Conservation (phyloP, 2,888 invertebrate genomes). For the Drosophila incognita region DNA sequence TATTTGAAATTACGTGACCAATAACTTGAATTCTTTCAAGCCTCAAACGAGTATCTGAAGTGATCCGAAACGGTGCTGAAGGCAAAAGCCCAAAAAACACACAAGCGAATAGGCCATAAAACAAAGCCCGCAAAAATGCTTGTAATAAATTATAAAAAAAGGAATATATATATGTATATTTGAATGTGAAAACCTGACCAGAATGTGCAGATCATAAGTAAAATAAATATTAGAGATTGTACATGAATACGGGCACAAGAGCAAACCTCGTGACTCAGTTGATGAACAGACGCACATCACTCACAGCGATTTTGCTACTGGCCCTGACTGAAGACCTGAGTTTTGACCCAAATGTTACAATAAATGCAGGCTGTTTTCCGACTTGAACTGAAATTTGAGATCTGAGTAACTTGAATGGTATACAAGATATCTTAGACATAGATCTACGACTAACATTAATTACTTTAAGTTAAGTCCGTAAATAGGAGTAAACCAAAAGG, state of each 20-base stretch:
- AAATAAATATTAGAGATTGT: conserved; percentile 43
- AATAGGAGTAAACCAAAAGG: not conserved
- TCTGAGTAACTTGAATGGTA: not conserved
- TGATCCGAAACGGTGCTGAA: conserved; percentile 5
- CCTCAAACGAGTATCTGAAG: conserved; percentile 29
- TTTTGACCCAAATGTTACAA: conserved; percentile 26
- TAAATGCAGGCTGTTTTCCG: not conserved
- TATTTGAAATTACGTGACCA: not conserved
- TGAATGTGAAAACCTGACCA: conserved; percentile 21
- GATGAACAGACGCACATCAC: conserved; percentile 22
- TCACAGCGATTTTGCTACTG: conserved; percentile 41
- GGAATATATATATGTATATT: not conserved
- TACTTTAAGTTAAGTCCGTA: too few species aligned
- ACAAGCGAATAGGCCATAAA: conserved; percentile 33
- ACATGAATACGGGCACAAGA: conserved; percentile 14
- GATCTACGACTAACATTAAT: not conserved
- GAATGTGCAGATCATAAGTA: conserved; percentile 41
- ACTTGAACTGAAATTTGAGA: not conserved
- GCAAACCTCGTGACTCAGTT: conserved; percentile 22
- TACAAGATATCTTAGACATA: too few species aligned
- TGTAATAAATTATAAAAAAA: conserved; percentile 44
- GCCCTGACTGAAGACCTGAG: conserved; percentile 37
- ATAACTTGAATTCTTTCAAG: conserved; percentile 30
- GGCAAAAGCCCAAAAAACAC: conserved; percentile 20
- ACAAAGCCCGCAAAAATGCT: conserved; percentile 28